Percentiles rank a stretch among this genome's conserved stretches.
These are phyloP conservation scores for Pristis pectinata DNA, from an alignment of 2,797 vertebrate genomes.

Conservation along the genomic window DNA sequence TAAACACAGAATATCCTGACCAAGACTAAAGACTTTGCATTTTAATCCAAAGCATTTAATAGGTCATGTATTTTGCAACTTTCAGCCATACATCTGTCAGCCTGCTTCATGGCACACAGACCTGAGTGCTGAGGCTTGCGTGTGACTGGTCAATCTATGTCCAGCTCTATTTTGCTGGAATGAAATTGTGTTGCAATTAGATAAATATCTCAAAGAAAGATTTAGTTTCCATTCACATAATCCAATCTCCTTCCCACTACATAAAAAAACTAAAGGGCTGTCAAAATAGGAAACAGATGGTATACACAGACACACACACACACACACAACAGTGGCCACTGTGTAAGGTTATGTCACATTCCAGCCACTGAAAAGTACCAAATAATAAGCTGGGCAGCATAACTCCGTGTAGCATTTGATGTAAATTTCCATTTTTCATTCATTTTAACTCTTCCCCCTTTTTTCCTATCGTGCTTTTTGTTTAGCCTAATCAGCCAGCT, in stretches of 20 bases:
- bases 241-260: not conserved
- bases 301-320: not conserved
- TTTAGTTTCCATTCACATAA: slow-evolving; percentile 23
- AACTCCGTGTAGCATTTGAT: not conserved
- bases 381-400: not conserved
- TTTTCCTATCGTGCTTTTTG: not conserved
- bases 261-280: slow-evolving; percentile 29
- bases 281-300: slow-evolving; percentile 34
- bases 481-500: slow-evolving; percentile 3
- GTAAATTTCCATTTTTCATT: not conserved
- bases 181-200: not conserved
- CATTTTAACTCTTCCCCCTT: not conserved
- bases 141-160: not conserved
- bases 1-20: not conserved
- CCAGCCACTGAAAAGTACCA: not conserved
- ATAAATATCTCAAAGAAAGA: not conserved
- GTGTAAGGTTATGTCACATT: not conserved
- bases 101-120: not conserved
- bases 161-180: not conserved
- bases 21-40: not conserved
- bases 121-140: not conserved
- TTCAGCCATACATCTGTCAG: not conserved
- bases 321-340: not conserved
- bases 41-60: not conserved
- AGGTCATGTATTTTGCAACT: not conserved